Evolutionary conservation across 2,113 vertebrate species (phyloP).

Genomic region (Trichomycterus rosablanca): DNA sequence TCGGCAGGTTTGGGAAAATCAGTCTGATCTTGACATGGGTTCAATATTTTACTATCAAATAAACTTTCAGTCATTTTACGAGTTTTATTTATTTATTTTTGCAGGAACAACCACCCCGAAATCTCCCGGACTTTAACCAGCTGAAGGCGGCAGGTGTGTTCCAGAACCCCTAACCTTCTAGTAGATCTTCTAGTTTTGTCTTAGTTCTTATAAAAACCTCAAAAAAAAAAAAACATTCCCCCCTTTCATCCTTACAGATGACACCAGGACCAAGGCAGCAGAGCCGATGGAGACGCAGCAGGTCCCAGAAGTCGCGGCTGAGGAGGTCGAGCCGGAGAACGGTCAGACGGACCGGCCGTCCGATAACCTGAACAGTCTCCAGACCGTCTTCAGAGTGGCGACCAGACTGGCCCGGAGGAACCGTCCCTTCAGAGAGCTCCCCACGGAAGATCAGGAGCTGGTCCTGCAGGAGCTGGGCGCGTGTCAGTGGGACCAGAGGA

Average conservation of each 20-base stretch:
- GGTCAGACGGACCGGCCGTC: slow-evolving; percentile 52
- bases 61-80: not conserved
- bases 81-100: not conserved
- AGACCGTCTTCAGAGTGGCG: slow-evolving; percentile 60
- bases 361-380: slow-evolving; percentile 53
- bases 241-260: slow-evolving; percentile 11
- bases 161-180: no score
- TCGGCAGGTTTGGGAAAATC: slow-evolving; percentile 24
- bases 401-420: slow-evolving; percentile 61
- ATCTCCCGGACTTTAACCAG: not conserved
- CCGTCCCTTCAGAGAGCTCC: slow-evolving; percentile 47
- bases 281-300: slow-evolving; percentile 21
- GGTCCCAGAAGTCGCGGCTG: slow-evolving; percentile 53
- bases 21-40: not conserved
- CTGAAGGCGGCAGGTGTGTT: slow-evolving; percentile 16
- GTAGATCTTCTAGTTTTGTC: no score
- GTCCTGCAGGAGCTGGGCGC: slow-evolving; percentile 60
- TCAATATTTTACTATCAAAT: not conserved
- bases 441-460: slow-evolving; percentile 56
- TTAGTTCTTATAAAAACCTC: not conserved
- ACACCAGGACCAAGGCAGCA: slow-evolving; percentile 13
- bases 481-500: slow-evolving; percentile 64
- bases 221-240: no score
- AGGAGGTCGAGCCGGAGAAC: slow-evolving; percentile 53
- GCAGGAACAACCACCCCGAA: not conserved